Percentiles rank a stretch among this genome's conserved stretches.
Conservation (phyloP, 2,113 vertebrate genomes). For the Phyllostomus discolor region DNA sequence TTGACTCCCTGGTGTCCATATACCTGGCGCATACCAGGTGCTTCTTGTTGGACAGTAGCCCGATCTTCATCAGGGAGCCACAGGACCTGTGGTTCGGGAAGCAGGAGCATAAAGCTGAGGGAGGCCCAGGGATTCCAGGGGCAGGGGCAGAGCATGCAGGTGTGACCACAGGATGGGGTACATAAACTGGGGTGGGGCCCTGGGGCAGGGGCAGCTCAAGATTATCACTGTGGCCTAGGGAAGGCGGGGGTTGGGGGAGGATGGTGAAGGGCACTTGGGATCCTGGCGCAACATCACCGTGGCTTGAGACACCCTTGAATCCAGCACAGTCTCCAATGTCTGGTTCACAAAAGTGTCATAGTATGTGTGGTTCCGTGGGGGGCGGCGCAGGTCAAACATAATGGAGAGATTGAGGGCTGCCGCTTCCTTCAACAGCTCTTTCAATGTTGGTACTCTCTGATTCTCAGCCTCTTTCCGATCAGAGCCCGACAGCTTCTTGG, state of each 20-base stretch:
- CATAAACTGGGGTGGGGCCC: not conserved
- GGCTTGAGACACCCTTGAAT: slow-evolving; percentile 54
- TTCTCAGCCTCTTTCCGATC: slow-evolving; percentile 71
- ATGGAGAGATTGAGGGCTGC: slow-evolving; percentile 83
- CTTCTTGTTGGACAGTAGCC: slow-evolving; percentile 75
- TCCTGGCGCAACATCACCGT: slow-evolving; percentile 57
- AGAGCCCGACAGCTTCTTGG: slow-evolving; percentile 75
- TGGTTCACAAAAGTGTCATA: slow-evolving; percentile 76
- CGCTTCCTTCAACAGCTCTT: slow-evolving; percentile 78
- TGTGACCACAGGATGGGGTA: not conserved
- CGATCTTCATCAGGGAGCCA: slow-evolving; percentile 88
- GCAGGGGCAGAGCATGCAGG: not conserved
- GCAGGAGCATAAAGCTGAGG: not conserved
- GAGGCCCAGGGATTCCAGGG: not conserved
- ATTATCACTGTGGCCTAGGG: slow-evolving; percentile 74
- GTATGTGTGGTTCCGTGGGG: slow-evolving; percentile 76
- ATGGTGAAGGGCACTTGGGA: not conserved
- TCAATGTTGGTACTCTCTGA: slow-evolving; percentile 84
- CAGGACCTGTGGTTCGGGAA: slow-evolving; percentile 82
- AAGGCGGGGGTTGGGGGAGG: not conserved
- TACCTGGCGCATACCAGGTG: slow-evolving; percentile 85
- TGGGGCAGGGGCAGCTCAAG: not conserved
- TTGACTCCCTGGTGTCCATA: slow-evolving; percentile 76
- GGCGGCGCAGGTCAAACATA: slow-evolving; percentile 90
- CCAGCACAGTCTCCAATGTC: slow-evolving; percentile 58